These are phyloP conservation scores for Tineola bisselliella DNA, from an alignment of 2,888 invertebrate species.

Conservation along the genomic window DNA sequence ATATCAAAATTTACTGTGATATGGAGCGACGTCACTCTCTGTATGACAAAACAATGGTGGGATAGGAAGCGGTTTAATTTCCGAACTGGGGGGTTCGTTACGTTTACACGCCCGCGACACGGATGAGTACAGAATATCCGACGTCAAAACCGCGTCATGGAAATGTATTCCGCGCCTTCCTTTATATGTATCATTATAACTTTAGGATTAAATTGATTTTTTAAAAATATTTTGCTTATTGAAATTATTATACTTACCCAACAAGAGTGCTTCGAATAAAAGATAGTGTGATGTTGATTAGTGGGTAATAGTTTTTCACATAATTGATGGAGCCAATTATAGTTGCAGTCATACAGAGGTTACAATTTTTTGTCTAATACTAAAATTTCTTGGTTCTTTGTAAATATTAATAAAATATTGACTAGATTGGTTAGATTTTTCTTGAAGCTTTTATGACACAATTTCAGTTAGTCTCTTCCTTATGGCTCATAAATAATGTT, in stretches of 20 bases:
- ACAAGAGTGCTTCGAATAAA: too few relatives aligned
- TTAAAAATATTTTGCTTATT: too few relatives aligned
- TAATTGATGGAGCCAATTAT: too few relatives aligned
- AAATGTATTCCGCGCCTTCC: neutral
- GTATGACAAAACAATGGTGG: neutral
- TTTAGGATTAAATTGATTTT: too few relatives aligned
- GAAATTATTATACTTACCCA: too few relatives aligned
- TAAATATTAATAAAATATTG: too few relatives aligned
- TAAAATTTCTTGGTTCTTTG: too few relatives aligned
- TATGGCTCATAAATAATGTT: conserved; percentile 14
- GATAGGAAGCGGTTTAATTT: conserved; percentile 9
- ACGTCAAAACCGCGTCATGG: neutral
- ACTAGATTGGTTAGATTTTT: neutral
- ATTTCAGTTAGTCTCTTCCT: neutral
- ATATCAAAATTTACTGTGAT: neutral
- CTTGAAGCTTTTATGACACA: neutral
- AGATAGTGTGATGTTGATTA: too few relatives aligned
- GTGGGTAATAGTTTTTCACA: too few relatives aligned
- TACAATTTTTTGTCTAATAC: too few relatives aligned
- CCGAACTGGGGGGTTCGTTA: conserved; percentile 10
- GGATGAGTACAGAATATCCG: conserved; percentile 4
- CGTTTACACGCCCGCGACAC: neutral
- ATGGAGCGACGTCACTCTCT: neutral
- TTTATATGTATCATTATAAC: neutral
- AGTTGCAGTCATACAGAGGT: too few relatives aligned